Base-by-base conservation (phyloP, 2,113 vertebrate species). In the Varanus komodoensis region DNA sequence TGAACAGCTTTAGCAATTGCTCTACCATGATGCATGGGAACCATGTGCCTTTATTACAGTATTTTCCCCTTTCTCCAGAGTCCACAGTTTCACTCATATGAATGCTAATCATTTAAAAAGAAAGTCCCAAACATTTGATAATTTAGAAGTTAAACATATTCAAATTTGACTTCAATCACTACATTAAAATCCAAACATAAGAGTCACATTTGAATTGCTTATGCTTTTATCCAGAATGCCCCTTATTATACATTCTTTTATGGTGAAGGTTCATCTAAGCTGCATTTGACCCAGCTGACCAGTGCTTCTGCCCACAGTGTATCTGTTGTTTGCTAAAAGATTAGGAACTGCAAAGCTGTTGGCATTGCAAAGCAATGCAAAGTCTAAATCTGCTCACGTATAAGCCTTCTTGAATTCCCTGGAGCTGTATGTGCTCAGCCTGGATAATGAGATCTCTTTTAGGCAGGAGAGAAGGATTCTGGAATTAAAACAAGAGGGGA, bases 151-250 rank as follows among this genome's bases (percentile, higher is more conserved):
- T 0, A 1, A 54, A 48, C 1, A 81, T 73, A 4, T 2, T 6
- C 64, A 88, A 73, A 89, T 64, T 74, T n/a, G 34, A 73, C 80
- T 73, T 11, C 78, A 82, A 38, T 68, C 57, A 67, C 3, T 79
- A 73, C 23, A 67, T 78, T 69, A 85, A 8, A 90, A 86, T 92
- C 25, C 68, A 82, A 48, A 23, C 84, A 71, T 91, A 44, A 44
- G 17, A 44, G 75, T 80, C 48, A 68, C 0, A 0, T 19, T 32
- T 25, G 11, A 80, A 67, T 8, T 88, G 57, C 19, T 7, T 32
- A 71, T 23, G 12, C 8, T 78, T 93, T 85, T n/a, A 84, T 8
- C 50, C 3, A 25, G 14, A 14, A n/a, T 68, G 38, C 23, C 15
- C 23, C 38, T 61, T 48, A 64, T 57, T 61, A 74, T 77, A 86